Base-by-base conservation (phyloP, 2,888 invertebrate genomes). In the Apamea epomidion region DNA sequence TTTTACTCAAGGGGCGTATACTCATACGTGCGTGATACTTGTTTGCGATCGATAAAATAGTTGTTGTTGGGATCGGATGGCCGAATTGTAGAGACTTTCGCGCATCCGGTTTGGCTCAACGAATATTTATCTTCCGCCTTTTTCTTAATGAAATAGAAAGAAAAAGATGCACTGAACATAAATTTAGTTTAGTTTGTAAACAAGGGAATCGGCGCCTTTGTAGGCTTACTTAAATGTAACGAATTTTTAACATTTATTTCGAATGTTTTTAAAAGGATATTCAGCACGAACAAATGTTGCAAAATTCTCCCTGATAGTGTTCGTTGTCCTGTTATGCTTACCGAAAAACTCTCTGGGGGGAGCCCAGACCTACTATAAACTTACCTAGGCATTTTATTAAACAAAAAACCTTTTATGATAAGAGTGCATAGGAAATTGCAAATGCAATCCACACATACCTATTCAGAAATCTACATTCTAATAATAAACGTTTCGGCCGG, bases 401-500 rank as follows among this genome's bases (percentile, higher is more conserved):
- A 58, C 16, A 25, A 18, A 18, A 45, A 29, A 32, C 1, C 2
- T 37, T n/a, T 21, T 2, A 45, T 25, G 29, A 18, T 32, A 32
- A 16, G 25, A 73, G n/a, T 42, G 18, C 25, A 32, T 29, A 48
- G 1, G 51, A 10, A 62, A 67, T 58, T 70, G 29, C 16, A 32
- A 48, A 58, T 75, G 64, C 65, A 74, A 60, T 68, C 60, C 32
- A 79, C 65, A 70, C n/a, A 48, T 25, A 60, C 64, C 8, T 80
- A 74, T 62, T 74, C 54, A 48, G 37, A 62, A 76, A 42, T 84
- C 65, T 54, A 76, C 60, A 65, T 62, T 81, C 76, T 85, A 86
- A 29, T 80, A 74, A 62, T 83, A 83, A 64, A 48, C 65, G 77
- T 83, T 77, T 83, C 69, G 72, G 60, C 14, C 75, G 68, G 76